Evolutionary conservation across 2,113 vertebrate genomes (phyloP), one percentile per base, ranked within the genome.

Genomic region (Apodemus speciosus): DNA sequence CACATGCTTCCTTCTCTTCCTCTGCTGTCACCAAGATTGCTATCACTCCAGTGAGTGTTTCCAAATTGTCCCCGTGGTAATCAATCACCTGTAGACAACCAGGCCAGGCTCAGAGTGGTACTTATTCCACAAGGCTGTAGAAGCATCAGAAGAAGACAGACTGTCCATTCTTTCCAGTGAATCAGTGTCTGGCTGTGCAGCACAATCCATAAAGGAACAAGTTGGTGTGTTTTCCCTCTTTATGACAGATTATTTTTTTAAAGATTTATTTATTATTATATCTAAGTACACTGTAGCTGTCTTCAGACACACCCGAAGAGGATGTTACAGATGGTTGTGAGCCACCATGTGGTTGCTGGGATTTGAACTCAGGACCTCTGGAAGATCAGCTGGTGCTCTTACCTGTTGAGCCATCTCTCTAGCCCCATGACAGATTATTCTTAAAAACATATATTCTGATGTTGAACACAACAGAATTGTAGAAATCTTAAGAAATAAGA

Each of bases 381-480:
- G 6, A 46, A 46, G 43, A 46, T 46, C 43, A 46, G 43, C 43
- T 46, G 3, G 43, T 46, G 43, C 43, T 46, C 43, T 46, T 46
- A 46, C 43, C 43, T 46, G 43, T 46, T 46, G 43, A 46, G 43
- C 43, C 6, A 46, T 46, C 43, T 46, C 43, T 46, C 43, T 46
- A 46, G 43, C 6, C 43, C 43, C 43, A 71, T 83, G 46, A 86
- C 10, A 51, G 27, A 79, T 25, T 53, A n/a, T 62, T 35, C 62
- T 15, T 62, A 77, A 79, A 80, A 85, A 77, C 3, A 75, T 9
- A 92, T 18, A 56, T 46, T 89, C 84, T 66, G 21, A 92, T 83
- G 60, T 92, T 89, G 89, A 93, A 86, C 64, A 79, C 18, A 69
- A 60, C 18, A 53, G 69, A 92, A 91, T 86, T n/a, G 38, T 69